Conservation (phyloP, 2,888 invertebrate species). For the Acanthosepion esculentum region DNA sequence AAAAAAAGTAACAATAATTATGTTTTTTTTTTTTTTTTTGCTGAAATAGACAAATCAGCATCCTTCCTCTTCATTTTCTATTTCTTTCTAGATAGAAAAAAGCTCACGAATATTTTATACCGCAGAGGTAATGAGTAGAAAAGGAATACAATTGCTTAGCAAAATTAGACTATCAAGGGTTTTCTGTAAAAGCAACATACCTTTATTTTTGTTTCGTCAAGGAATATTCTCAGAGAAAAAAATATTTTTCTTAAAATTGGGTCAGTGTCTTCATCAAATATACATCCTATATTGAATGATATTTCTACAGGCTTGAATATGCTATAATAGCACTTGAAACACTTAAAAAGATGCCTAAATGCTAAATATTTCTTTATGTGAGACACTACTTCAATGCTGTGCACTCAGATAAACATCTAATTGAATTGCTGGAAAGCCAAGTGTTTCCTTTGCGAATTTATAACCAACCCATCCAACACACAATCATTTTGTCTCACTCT, state of each 20-base stretch:
- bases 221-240: too few species aligned
- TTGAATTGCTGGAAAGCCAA: background rate
- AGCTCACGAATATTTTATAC: too few species aligned
- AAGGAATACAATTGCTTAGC: too few species aligned
- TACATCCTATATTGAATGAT: background rate
- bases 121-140: too few species aligned
- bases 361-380: background rate
- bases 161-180: too few species aligned
- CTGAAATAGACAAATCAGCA: too few species aligned
- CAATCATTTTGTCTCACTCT: background rate
- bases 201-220: too few species aligned
- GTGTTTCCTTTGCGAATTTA: background rate
- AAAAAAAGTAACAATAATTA: too few species aligned
- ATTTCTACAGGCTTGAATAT: background rate
- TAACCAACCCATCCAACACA: background rate
- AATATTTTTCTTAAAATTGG: background rate
- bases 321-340: background rate
- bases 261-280: background rate
- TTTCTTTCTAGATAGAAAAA: too few species aligned
- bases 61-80: too few species aligned
- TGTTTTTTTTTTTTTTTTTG: too few species aligned
- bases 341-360: background rate
- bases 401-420: background rate
- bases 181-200: too few species aligned
- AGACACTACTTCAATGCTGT: background rate